Base-by-base conservation (phyloP, 2,888 invertebrate genomes). In the Andrena flavipes region DNA sequence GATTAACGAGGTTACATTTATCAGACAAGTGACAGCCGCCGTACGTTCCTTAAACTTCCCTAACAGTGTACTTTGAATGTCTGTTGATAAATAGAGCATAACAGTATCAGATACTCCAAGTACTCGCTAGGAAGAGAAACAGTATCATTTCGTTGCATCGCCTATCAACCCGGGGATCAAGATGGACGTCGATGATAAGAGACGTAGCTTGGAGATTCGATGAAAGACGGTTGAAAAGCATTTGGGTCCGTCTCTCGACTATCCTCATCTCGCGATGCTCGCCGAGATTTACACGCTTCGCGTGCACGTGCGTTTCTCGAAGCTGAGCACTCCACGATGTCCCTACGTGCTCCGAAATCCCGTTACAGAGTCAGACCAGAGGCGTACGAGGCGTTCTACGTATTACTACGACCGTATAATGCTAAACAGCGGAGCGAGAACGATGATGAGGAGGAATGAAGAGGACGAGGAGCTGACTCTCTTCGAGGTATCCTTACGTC, bases 271-370 rank as follows among this genome's bases (percentile, higher is more conserved):
- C 30, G n/a, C 72, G 64, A 48, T 70, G 49, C 42, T 23, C 29
- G 8, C n/a, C 51, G 62, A 79, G 80, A 80, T 84, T 86, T 83
- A 86, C 86, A 82, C 84, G 85, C 42, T 71, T 76, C 77, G 69
- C 80, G 74, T 73, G 79, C 76, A 79, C 85, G 84, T 82, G 86
- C 78, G 82, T 88, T 84, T 83, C 78, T 84, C 83, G 49, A 20
- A 78, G 71, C 56, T 63, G 74, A 69, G 63, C 65, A 84, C 84
- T 86, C 49, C 85, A 88, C 82, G 60, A 59, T 68, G 65, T 73
- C 89, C 84, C 82, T 87, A 86, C 88, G 85, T 84, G 85, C 77
- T 74, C 82, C 80, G 84, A 86, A 90, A 90, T 92, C 89, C 92
- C 92, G 92, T 92, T 92, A 92, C 82, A 75, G 67, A 76, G 62